Percentiles rank a stretch among this genome's conserved stretches.
Conservation (phyloP, 2,888 invertebrate genomes). For the Antitype chi region DNA sequence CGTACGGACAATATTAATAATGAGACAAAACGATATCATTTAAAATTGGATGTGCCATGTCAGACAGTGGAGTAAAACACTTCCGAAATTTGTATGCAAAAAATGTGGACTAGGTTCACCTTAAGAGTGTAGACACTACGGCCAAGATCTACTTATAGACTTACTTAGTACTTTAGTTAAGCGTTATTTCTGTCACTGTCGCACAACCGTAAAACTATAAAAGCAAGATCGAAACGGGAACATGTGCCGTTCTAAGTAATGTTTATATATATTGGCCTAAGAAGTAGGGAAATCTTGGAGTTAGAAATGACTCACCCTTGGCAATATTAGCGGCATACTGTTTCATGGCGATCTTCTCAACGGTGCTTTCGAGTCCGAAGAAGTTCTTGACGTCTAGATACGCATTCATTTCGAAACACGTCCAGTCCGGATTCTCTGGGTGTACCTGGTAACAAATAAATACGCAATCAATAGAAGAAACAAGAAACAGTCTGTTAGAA, state of each 20-base stretch:
- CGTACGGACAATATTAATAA: no score
- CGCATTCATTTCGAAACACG: conserved; percentile 98
- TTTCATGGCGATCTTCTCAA: conserved; percentile 98
- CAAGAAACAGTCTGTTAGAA: no score
- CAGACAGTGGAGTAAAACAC: no score
- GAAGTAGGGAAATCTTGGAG: background rate
- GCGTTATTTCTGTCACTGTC: background rate
- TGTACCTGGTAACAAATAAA: conserved; percentile 92
- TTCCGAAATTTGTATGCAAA: no score
- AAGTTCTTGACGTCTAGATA: conserved; percentile 98
- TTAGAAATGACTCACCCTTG: conserved; percentile 79
- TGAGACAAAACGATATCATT: no score
- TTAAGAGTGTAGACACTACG: background rate
- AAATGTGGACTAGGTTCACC: no score
- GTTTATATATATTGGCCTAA: background rate
- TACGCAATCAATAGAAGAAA: background rate
- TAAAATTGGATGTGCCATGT: no score
- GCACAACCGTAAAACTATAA: no score
- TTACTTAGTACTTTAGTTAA: background rate
- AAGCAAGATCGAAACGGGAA: background rate
- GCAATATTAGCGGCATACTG: conserved; percentile 97
- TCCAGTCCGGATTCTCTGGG: conserved; percentile 98
- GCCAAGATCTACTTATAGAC: background rate
- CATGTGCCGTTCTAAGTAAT: background rate
- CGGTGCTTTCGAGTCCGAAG: conserved; percentile 98